phyloP scores from a whole-genome alignment of 2,888 invertebrate species.

The Bursaphelenchus okinawaensis region DNA sequence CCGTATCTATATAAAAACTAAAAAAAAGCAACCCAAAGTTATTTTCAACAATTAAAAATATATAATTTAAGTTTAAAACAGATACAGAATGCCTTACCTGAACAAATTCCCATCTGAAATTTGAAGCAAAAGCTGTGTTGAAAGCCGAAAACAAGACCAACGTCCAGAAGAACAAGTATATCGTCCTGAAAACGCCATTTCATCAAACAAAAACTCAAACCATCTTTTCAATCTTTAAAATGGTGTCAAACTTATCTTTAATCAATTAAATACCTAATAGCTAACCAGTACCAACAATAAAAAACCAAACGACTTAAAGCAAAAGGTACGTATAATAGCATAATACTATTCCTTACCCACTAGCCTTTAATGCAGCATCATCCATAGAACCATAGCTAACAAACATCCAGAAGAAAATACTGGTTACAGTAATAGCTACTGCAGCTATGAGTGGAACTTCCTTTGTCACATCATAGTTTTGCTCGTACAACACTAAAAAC shows the following conservation, averaged over 20 bases:
- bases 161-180: not conserved
- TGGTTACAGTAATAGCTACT: not conserved
- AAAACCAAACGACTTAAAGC: too few species aligned
- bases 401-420: not conserved
- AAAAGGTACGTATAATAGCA: too few species aligned
- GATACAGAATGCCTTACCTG: too few species aligned
- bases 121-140: not conserved
- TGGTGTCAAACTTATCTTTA: too few species aligned
- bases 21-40: too few species aligned
- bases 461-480: not conserved
- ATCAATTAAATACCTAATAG: too few species aligned
- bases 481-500: not conserved
- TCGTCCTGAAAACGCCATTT: not conserved
- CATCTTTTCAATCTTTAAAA: too few species aligned
- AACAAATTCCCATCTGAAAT: conserved; percentile 3
- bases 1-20: too few species aligned
- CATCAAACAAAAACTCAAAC: too few species aligned
- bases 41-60: too few species aligned
- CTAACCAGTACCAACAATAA: too few species aligned
- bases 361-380: not conserved
- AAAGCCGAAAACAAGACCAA: not conserved
- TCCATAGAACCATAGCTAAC: not conserved
- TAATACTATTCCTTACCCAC: not conserved
- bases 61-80: too few species aligned
- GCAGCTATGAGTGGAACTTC: not conserved